These are phyloP conservation scores for Hydropsyche tenuis DNA, from an alignment of 1,140 invertebrate genomes.

Conservation along the genomic window DNA sequence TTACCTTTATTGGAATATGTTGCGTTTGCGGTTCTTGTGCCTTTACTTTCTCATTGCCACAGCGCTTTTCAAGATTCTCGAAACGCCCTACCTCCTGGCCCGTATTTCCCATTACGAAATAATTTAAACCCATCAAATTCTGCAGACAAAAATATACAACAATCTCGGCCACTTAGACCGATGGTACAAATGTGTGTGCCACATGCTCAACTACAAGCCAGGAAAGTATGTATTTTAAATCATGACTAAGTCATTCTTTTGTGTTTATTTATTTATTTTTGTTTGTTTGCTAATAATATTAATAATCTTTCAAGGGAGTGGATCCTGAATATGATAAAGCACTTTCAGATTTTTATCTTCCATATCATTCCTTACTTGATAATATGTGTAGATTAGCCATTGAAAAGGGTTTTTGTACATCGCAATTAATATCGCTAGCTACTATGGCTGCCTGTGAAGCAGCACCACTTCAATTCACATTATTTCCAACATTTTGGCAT, in stretches of 20 bases:
- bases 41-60: conserved; percentile 84
- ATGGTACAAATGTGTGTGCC: conserved; percentile 90
- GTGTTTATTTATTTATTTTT: not conserved
- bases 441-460: conserved; percentile 88
- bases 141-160: conserved; percentile 56
- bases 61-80: conserved; percentile 79
- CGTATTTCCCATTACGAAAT: conserved; percentile 73
- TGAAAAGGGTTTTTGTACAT: conserved; percentile 78
- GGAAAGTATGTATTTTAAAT: conserved; percentile 67
- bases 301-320: conserved; percentile 62
- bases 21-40: conserved; percentile 80
- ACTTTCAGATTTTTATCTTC: conserved; percentile 78
- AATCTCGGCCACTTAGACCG: conserved; percentile 72
- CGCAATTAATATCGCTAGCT: conserved; percentile 79
- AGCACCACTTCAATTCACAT: conserved; percentile 79
- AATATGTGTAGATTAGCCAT: conserved; percentile 88
- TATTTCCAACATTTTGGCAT: conserved; percentile 86
- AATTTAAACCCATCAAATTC: conserved; percentile 54
- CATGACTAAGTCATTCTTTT: too few relatives aligned
- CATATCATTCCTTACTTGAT: conserved; percentile 86
- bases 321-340: conserved; percentile 82
- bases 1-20: conserved; percentile 83
- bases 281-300: too few relatives aligned
- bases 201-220: conserved; percentile 73
- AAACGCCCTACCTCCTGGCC: conserved; percentile 73